These are phyloP conservation scores for Andrena fulva DNA, from an alignment of 2,888 invertebrate species.

Conservation along the genomic window DNA sequence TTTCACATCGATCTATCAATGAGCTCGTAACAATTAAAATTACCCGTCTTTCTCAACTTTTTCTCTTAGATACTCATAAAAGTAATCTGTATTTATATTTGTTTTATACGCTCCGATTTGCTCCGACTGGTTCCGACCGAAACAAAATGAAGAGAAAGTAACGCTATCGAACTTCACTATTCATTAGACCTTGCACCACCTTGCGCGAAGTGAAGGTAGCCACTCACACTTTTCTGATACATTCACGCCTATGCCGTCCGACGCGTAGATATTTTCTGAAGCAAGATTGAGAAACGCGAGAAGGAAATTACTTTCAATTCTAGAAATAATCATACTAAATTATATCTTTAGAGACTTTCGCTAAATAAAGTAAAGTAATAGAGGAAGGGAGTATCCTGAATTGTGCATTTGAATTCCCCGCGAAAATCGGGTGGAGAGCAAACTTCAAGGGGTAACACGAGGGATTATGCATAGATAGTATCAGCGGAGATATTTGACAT, in stretches of 20 bases:
- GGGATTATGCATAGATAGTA: neutral
- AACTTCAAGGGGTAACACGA: slow-evolving; percentile 9
- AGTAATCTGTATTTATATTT: neutral
- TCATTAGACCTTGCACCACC: neutral
- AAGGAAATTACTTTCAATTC: neutral
- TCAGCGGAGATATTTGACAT: neutral
- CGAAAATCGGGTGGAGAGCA: slow-evolving; percentile 2
- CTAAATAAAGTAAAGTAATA: neutral
- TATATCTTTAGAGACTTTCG: neutral
- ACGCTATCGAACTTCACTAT: neutral
- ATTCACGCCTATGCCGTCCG: too few relatives aligned
- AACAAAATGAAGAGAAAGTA: neutral
- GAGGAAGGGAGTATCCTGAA: neutral
- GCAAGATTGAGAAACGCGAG: neutral
- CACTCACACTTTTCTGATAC: neutral
- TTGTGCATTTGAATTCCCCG: slow-evolving; percentile 15
- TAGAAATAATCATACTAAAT: neutral
- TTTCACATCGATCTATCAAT: neutral
- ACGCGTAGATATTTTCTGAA: too few relatives aligned
- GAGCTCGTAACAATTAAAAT: neutral
- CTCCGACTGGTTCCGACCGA: neutral
- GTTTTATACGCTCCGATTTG: neutral
- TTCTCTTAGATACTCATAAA: neutral
- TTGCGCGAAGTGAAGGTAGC: slow-evolving; percentile 22
- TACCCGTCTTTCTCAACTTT: neutral